Percentiles rank a stretch among this genome's conserved stretches.
Conservation (phyloP, 2,797 vertebrate species). For the Decapterus maruadsi region DNA sequence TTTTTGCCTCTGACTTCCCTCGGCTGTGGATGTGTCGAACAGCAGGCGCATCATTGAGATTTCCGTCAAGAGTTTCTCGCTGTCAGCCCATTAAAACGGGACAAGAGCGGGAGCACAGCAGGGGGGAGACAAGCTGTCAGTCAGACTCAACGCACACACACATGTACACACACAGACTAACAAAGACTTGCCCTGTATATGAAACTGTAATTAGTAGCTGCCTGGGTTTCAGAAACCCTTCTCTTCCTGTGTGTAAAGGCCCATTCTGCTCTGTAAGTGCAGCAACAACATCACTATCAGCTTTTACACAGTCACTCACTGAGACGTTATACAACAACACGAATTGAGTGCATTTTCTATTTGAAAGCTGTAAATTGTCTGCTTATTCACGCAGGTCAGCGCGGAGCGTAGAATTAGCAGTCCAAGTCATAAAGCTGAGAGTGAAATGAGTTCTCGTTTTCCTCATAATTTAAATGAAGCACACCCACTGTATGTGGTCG, state of each 20-base stretch:
- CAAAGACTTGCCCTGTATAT: slow-evolving; percentile 51
- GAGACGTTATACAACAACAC: slow-evolving; percentile 12
- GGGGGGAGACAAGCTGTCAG: slow-evolving; percentile 64
- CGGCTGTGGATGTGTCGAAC: slow-evolving; percentile 53
- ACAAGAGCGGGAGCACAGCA: slow-evolving; percentile 62
- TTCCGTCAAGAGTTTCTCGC: slow-evolving; percentile 52
- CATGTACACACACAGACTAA: slow-evolving; percentile 25
- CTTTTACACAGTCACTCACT: slow-evolving; percentile 16
- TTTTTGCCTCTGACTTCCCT: slow-evolving; percentile 34
- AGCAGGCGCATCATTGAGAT: slow-evolving; percentile 48
- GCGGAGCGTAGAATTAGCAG: background rate
- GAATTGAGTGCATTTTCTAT: slow-evolving; percentile 13
- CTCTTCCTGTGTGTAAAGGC: slow-evolving; percentile 46
- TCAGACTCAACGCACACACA: slow-evolving; percentile 26
- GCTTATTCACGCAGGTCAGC: background rate
- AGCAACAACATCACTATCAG: slow-evolving; percentile 15
- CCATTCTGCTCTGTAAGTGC: slow-evolving; percentile 27
- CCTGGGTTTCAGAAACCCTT: slow-evolving; percentile 61
- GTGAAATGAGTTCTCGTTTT: slow-evolving; percentile 1
- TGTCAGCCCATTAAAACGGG: slow-evolving; percentile 64
- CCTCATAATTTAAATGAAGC: slow-evolving; percentile 10
- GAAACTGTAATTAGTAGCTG: slow-evolving; percentile 60
- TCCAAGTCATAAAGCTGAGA: background rate
- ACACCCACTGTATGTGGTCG: background rate
- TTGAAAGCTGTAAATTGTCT: slow-evolving; percentile 5